phyloP scores from a whole-genome alignment of 2,888 invertebrate species.

The Eupithecia insigniata region DNA sequence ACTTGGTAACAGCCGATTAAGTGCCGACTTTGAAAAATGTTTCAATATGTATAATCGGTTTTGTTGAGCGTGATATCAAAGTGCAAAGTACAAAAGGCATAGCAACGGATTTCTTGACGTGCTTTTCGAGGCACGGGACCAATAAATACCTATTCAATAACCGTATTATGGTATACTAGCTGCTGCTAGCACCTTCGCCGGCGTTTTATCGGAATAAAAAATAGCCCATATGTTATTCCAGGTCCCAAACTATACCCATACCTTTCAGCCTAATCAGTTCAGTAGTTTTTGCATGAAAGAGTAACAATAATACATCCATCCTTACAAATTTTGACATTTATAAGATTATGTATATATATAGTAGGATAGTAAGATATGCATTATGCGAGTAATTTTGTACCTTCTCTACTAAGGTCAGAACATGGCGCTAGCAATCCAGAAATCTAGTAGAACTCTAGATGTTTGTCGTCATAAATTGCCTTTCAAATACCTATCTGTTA shows the following conservation, averaged over 20 bases:
- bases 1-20: neutral
- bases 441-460: neutral
- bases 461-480: slow-evolving; percentile 1
- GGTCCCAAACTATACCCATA: too few species aligned
- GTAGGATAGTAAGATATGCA: too few species aligned
- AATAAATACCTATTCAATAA: too few species aligned
- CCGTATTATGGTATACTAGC: neutral
- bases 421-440: slow-evolving; percentile 12
- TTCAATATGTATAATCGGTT: neutral
- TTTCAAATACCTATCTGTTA: slow-evolving; percentile 12
- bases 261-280: too few species aligned
- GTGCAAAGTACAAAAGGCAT: slow-evolving; percentile 2
- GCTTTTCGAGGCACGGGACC: too few species aligned
- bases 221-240: too few species aligned
- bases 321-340: too few species aligned
- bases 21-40: neutral
- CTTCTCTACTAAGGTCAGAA: neutral
- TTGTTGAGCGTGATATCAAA: neutral
- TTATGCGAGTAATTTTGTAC: neutral
- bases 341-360: too few species aligned
- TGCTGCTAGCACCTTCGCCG: too few species aligned
- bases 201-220: too few species aligned
- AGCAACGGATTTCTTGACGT: neutral
- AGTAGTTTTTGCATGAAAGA: too few species aligned
- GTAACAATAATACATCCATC: too few species aligned